Percentiles rank a stretch among this genome's conserved stretches.
Evolutionary conservation across 2,888 invertebrate species (phyloP).

Genomic region (Leptogaster cylindrica): DNA sequence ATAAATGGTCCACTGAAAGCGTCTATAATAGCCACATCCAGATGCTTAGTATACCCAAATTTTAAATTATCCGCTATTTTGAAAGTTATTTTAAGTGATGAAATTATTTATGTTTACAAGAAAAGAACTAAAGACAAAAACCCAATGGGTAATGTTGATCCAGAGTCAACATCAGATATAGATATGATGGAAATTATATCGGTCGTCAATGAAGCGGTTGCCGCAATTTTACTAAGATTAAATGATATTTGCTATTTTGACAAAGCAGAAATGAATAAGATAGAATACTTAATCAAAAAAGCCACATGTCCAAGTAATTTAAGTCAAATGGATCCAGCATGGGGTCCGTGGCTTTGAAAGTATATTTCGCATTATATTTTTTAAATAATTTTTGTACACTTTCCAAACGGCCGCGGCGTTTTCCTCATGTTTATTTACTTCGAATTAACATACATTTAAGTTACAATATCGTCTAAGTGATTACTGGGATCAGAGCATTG

Average conservation of each 20-base stretch:
- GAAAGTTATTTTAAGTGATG: conserved; percentile 89
- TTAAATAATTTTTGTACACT: no score
- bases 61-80: conserved; percentile 90
- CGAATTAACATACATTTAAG: conserved; percentile 1
- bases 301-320: conserved; percentile 94
- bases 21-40: conserved; percentile 88
- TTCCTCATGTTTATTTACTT: background rate
- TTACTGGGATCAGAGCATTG: no score
- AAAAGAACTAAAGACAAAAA: conserved; percentile 71
- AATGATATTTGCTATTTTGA: conserved; percentile 90
- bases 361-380: no score
- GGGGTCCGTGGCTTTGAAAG: conserved; percentile 99
- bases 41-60: conserved; percentile 92
- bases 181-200: conserved; percentile 86
- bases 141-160: conserved; percentile 58
- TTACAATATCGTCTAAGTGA: no score
- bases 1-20: conserved; percentile 90
- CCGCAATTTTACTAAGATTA: conserved; percentile 81
- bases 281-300: conserved; percentile 85
- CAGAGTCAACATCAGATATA: conserved; percentile 68
- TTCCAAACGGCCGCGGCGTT: no score
- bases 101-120: conserved; percentile 82
- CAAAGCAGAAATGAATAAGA: conserved; percentile 86
- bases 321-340: conserved; percentile 98
- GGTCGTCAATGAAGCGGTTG: conserved; percentile 90